A percentile compares a stretch with the other conserved stretches of the same genome.
Conservation (phyloP, 2,888 invertebrate species). For the Orchesella flavescens region DNA sequence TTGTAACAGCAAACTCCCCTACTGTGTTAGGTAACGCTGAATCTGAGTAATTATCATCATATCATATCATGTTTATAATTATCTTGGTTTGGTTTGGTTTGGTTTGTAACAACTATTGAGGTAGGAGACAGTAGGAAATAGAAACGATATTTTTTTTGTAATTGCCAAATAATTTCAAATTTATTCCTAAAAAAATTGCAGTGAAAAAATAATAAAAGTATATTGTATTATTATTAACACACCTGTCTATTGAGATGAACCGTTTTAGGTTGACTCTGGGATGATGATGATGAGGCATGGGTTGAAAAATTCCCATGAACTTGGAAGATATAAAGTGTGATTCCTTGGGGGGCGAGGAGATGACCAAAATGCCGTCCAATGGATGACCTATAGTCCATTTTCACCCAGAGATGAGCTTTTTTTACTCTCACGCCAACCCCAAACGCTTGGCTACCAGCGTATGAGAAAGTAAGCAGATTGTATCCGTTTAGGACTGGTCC, state of each 20-base stretch:
- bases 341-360: conserved; percentile 75
- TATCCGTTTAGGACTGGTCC: conserved; percentile 89
- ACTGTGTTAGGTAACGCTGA: background rate
- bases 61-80: conserved; percentile 7
- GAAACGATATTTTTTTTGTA: no score
- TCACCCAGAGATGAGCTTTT: conserved; percentile 86
- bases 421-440: conserved; percentile 81
- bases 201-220: background rate
- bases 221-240: background rate
- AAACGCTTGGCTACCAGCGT: conserved; percentile 77
- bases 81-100: no score
- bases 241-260: conserved; percentile 64
- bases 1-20: background rate
- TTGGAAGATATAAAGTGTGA: conserved; percentile 84
- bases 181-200: background rate
- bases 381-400: conserved; percentile 77
- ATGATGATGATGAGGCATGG: conserved; percentile 45
- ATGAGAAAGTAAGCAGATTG: conserved; percentile 88
- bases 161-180: no score
- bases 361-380: conserved; percentile 73
- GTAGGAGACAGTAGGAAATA: no score
- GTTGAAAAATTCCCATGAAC: conserved; percentile 74
- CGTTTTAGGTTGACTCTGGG: conserved; percentile 43
- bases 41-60: conserved; percentile 12
- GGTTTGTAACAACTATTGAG: no score